Evolutionary conservation across 2,113 vertebrate species (phyloP).

Genomic region (Ammodytes dubius): DNA sequence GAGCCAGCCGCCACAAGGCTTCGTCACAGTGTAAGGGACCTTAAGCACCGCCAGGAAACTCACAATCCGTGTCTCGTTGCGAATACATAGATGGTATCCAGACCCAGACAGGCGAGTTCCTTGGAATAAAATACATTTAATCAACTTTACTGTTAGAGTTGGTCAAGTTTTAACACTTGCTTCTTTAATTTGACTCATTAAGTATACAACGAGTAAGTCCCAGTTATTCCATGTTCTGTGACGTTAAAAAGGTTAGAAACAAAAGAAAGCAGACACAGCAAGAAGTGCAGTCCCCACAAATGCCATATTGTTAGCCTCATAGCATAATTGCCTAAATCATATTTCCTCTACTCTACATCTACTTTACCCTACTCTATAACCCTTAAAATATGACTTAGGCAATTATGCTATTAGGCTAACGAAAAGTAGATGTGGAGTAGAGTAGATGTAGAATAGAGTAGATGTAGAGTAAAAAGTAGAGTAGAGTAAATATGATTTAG

Average conservation of each 20-base stretch:
- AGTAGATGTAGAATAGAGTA: too few species aligned
- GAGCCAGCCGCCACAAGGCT: conserved; percentile 89
- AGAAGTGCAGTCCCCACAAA: neutral
- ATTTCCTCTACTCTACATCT: too few species aligned
- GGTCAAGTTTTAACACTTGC: neutral
- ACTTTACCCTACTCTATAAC: too few species aligned
- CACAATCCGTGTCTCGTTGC: conserved; percentile 75
- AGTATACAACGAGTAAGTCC: neutral
- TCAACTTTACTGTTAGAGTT: neutral
- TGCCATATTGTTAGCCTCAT: neutral
- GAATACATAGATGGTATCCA: conserved; percentile 88
- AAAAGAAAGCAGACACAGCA: conserved; percentile 20
- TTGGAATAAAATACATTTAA: conserved; percentile 55
- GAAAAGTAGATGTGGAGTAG: too few species aligned
- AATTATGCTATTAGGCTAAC: too few species aligned
- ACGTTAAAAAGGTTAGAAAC: neutral
- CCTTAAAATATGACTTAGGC: too few species aligned
- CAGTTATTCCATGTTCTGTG: neutral
- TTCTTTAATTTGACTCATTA: neutral
- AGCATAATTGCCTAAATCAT: too few species aligned
- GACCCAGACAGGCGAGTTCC: conserved; percentile 85
- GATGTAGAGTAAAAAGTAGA: too few species aligned
- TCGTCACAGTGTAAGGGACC: conserved; percentile 73
- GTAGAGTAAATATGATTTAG: too few species aligned
- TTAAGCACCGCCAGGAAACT: conserved; percentile 77